Percentiles rank a stretch among this genome's conserved stretches.
Conservation (phyloP, 2,113 vertebrate genomes). For the Paradisaea rubra region DNA sequence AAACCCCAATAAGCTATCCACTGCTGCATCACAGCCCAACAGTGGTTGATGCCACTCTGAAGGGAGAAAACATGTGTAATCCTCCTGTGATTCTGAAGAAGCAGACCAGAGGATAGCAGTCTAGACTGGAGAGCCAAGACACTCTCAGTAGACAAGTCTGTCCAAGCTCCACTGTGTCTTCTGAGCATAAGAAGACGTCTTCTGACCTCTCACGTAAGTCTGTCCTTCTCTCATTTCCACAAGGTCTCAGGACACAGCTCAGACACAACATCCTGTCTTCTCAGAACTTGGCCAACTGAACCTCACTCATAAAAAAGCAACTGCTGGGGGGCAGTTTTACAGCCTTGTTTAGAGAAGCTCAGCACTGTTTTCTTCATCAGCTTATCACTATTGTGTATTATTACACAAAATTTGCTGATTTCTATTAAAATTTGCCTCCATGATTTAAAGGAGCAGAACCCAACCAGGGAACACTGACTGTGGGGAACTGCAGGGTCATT, state of each 20-base stretch:
- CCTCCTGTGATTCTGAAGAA: neutral
- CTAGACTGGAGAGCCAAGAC: neutral
- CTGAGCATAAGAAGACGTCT: neutral
- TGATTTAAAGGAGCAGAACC: neutral
- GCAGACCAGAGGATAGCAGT: neutral
- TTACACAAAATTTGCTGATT: neutral
- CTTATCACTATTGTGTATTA: neutral
- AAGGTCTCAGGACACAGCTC: neutral
- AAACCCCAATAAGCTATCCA: neutral
- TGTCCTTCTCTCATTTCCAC: neutral
- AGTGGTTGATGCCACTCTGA: neutral
- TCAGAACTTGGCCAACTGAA: neutral
- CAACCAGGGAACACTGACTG: neutral
- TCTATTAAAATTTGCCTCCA: neutral
- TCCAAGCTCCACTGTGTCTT: neutral
- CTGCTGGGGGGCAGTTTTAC: neutral
- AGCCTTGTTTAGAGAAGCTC: neutral
- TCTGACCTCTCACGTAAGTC: neutral
- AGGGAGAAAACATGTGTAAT: neutral
- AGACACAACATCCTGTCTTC: neutral
- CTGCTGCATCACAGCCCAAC: neutral
- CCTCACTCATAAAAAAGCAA: neutral
- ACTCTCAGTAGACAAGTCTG: fast-evolving
- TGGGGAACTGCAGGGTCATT: neutral
- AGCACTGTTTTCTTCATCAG: neutral